Evolutionary conservation across 1,140 invertebrate species (phyloP).

Genomic region (Nephotettix cincticeps): DNA sequence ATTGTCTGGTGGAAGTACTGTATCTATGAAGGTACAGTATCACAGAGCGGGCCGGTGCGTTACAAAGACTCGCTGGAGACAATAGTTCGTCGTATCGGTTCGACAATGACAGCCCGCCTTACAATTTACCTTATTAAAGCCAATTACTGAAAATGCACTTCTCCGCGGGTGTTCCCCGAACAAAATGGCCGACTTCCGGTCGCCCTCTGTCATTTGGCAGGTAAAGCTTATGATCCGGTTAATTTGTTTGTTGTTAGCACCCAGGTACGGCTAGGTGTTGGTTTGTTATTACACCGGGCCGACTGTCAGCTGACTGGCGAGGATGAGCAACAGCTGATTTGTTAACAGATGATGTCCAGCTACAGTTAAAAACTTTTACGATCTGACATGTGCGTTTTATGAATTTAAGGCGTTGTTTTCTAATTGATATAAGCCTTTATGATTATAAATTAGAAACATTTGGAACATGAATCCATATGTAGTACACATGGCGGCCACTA

Average conservation of each 20-base stretch:
- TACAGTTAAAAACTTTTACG: background rate
- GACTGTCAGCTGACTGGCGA: background rate
- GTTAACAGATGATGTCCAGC: background rate
- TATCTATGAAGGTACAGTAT: too few species aligned
- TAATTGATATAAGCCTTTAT: background rate
- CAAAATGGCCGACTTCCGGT: constrained; percentile 19
- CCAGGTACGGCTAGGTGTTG: background rate
- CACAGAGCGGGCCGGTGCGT: too few species aligned
- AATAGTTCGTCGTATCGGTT: background rate
- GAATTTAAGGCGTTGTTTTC: background rate
- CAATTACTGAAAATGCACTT: constrained; percentile 8
- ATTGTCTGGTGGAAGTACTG: too few species aligned
- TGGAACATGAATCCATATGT: background rate
- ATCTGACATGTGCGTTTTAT: background rate
- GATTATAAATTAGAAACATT: background rate
- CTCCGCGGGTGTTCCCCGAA: constrained; percentile 12
- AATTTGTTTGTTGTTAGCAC: constrained; percentile 22
- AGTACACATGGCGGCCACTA: background rate
- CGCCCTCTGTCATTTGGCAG: constrained; percentile 17
- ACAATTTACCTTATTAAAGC: constrained; percentile 19
- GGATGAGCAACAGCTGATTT: background rate
- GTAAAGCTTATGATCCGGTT: constrained; percentile 21
- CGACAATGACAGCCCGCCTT: background rate
- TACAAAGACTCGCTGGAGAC: too few species aligned
- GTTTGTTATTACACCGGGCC: background rate